A percentile compares a stretch with the other conserved stretches of the same genome.
These are phyloP conservation scores for Eupithecia inturbata DNA, from an alignment of 2,888 invertebrate species.

Conservation along the genomic window DNA sequence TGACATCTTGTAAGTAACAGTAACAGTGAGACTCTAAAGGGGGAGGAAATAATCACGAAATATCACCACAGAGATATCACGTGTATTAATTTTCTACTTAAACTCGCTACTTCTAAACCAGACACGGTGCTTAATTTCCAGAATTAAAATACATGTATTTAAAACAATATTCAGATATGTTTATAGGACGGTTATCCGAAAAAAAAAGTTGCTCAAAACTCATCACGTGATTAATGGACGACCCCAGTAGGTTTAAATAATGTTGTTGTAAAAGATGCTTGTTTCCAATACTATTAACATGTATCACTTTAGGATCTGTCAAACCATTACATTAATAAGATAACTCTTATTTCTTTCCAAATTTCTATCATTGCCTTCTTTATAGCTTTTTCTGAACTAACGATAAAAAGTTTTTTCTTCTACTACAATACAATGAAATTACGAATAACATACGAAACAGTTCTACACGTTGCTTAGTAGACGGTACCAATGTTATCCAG, in stretches of 20 bases:
- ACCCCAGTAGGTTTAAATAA: background rate
- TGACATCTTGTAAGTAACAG: too few species aligned
- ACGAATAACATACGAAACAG: slow-evolving; percentile 4
- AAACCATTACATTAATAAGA: slow-evolving; percentile 13
- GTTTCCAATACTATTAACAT: slow-evolving; percentile 16
- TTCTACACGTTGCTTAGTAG: background rate
- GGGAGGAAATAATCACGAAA: too few species aligned
- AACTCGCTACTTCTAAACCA: too few species aligned
- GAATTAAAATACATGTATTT: too few species aligned
- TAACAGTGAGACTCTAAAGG: too few species aligned
- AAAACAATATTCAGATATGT: too few species aligned
- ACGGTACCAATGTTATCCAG: background rate
- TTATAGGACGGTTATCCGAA: too few species aligned
- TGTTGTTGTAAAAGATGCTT: slow-evolving; percentile 6
- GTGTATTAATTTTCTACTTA: too few species aligned
- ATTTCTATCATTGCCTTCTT: slow-evolving; percentile 19
- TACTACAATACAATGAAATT: slow-evolving; percentile 6
- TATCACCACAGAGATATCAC: too few species aligned
- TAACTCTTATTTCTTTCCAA: slow-evolving; percentile 19
- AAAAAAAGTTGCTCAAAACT: too few species aligned
- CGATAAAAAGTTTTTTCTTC: slow-evolving; percentile 8
- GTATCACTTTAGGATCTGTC: slow-evolving; percentile 16
- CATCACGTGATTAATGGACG: too few species aligned
- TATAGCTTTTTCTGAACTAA: slow-evolving; percentile 10
- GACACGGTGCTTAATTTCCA: too few species aligned